Percentiles rank a stretch among this genome's conserved stretches.
phyloP scores from a whole-genome alignment of 2,113 vertebrate species.

The Plestiodon gilberti region DNA sequence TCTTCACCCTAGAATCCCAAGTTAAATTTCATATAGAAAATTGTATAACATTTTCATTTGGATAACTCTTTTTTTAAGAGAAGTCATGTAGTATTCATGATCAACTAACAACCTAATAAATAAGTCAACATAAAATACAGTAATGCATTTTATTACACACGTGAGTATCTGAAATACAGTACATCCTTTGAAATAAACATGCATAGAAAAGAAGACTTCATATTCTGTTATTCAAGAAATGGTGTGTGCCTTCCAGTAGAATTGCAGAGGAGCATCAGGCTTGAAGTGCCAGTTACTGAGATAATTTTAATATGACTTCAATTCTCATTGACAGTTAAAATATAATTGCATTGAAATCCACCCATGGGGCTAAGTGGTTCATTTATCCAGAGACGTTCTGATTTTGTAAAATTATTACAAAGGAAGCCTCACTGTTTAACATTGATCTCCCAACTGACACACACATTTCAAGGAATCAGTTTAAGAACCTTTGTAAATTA shows the following conservation, averaged over 20 bases:
- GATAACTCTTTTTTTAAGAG: neutral
- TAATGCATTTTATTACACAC: neutral
- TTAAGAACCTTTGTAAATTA: constrained; percentile 53
- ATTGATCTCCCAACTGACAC: constrained; percentile 20
- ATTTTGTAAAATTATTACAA: constrained; percentile 52
- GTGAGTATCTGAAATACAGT: constrained; percentile 43
- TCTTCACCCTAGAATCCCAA: too few relatives aligned
- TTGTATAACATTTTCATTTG: neutral
- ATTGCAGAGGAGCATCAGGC: constrained; percentile 35
- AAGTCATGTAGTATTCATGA: neutral
- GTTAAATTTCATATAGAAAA: too few relatives aligned
- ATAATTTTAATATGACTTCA: constrained; percentile 61
- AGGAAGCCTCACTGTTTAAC: constrained; percentile 4
- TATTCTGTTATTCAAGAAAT: constrained; percentile 40
- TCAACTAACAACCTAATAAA: neutral
- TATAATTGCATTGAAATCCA: constrained; percentile 59
- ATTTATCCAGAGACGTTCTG: constrained; percentile 50
- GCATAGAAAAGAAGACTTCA: constrained; percentile 8
- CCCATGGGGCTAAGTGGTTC: constrained; percentile 43
- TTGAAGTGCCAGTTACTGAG: constrained; percentile 52
- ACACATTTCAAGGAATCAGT: constrained; percentile 59
- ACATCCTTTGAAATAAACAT: constrained; percentile 42
- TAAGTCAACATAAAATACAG: too few relatives aligned
- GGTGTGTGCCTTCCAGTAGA: neutral
- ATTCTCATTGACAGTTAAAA: constrained; percentile 55